Evolutionary conservation across 35 echinoderm and acorn worm genomes (phyloP).

Genomic region (Chiridota heheva): DNA sequence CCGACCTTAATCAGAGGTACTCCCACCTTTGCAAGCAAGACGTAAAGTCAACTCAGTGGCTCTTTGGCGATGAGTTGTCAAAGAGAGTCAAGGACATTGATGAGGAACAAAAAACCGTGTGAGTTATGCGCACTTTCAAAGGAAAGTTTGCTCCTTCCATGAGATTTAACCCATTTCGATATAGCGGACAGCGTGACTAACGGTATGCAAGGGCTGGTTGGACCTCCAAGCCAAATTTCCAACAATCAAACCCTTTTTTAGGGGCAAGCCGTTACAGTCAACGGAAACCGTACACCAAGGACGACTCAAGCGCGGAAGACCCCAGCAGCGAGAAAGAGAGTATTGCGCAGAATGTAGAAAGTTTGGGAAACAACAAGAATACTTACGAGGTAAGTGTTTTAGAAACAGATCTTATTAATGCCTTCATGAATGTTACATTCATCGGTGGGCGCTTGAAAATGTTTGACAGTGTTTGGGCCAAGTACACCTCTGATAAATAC

Average conservation of each 20-base stretch:
- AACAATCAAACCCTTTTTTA: neutral
- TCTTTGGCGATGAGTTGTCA: neutral
- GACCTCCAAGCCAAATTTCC: neutral
- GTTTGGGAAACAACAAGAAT: neutral
- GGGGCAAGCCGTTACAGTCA: neutral
- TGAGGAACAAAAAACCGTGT: no score
- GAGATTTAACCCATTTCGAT: neutral
- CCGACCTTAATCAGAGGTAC: conserved; percentile 9
- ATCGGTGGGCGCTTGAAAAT: conserved; percentile 26
- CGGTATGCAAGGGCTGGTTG: neutral
- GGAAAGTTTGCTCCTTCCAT: no score
- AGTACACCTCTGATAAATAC: conserved; percentile 46
- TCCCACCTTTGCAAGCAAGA: neutral
- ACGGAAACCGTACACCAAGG: neutral
- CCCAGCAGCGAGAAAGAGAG: neutral
- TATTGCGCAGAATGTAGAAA: no score
- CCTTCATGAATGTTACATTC: neutral
- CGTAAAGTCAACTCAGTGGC: no score
- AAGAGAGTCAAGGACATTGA: no score
- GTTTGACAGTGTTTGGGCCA: conserved; percentile 26
- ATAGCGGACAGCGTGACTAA: neutral
- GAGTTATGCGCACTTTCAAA: no score
- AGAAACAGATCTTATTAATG: neutral
- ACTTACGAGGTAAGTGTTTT: conserved; percentile 34
- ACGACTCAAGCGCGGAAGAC: neutral